A percentile compares a stretch with the other conserved stretches of the same genome.
Evolutionary conservation across 2,888 invertebrate genomes (phyloP).

Genomic region (Drosophila kanekoi): DNA sequence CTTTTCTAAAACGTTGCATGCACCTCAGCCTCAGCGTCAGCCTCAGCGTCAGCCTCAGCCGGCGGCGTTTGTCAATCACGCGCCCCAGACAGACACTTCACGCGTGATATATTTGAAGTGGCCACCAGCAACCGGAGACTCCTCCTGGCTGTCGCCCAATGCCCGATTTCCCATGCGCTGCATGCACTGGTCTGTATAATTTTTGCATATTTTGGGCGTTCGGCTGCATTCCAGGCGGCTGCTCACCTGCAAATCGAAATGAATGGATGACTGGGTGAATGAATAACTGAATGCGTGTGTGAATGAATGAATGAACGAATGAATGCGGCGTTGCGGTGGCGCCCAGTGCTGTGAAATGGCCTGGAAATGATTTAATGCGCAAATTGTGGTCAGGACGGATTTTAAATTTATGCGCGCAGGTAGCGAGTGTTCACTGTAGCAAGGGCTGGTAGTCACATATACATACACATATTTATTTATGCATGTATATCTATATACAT

Average conservation of each 20-base stretch:
- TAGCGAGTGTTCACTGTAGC: slow-evolving; percentile 19
- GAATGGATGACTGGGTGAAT: slow-evolving; percentile 49
- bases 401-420: slow-evolving; percentile 74
- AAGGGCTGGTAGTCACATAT: slow-evolving; percentile 6
- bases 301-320: slow-evolving; percentile 56
- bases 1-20: slow-evolving; percentile 76
- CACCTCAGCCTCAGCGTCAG: slow-evolving; percentile 68
- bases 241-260: slow-evolving; percentile 75
- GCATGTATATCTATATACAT: not conserved
- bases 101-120: slow-evolving; percentile 78
- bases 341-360: slow-evolving; percentile 74
- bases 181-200: slow-evolving; percentile 73
- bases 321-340: slow-evolving; percentile 63
- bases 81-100: slow-evolving; percentile 62
- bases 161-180: slow-evolving; percentile 10
- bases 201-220: slow-evolving; percentile 71
- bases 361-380: slow-evolving; percentile 81
- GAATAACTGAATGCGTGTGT: slow-evolving; percentile 53
- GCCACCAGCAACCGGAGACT: slow-evolving; percentile 42
- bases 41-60: slow-evolving; percentile 33
- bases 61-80: slow-evolving; percentile 74
- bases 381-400: slow-evolving; percentile 75
- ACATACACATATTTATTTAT: slow-evolving; percentile 17
- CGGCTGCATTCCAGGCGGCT: slow-evolving; percentile 72
- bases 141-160: slow-evolving; percentile 9